Conservation (phyloP, 2,797 vertebrate genomes). For the Myripristis jacobus region DNA sequence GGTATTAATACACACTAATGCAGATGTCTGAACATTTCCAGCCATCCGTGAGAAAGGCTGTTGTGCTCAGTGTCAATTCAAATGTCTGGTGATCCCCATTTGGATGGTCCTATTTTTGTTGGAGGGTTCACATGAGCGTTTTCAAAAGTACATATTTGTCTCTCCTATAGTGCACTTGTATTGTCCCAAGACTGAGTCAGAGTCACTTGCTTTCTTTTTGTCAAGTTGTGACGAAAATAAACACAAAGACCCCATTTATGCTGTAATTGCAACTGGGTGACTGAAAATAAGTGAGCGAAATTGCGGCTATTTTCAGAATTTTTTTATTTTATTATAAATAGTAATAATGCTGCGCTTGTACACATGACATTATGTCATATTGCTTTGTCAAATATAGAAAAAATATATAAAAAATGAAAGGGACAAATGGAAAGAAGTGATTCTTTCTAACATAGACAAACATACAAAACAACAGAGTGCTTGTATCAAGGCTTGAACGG, state of each 20-base stretch:
- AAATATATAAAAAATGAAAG: slow-evolving; percentile 78
- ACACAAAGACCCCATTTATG: slow-evolving; percentile 68
- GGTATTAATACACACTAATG: slow-evolving; percentile 74
- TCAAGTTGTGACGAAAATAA: slow-evolving; percentile 44
- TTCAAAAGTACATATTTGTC: slow-evolving; percentile 76
- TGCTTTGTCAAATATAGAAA: slow-evolving; percentile 81
- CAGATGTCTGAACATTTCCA: slow-evolving; percentile 62
- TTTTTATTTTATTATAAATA: slow-evolving; percentile 95
- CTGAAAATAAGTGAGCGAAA: slow-evolving; percentile 21
- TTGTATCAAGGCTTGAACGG: slow-evolving; percentile 65
- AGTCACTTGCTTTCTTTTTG: slow-evolving; percentile 39
- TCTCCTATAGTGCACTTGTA: slow-evolving; percentile 41
- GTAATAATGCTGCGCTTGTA: slow-evolving; percentile 95
- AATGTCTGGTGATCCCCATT: slow-evolving; percentile 72
- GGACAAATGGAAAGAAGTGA: slow-evolving; percentile 77
- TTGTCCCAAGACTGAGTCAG: slow-evolving; percentile 47
- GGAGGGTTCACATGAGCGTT: slow-evolving; percentile 66
- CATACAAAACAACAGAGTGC: slow-evolving; percentile 79
- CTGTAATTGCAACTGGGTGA: background rate
- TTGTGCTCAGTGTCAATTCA: slow-evolving; percentile 71
- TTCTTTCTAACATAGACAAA: slow-evolving; percentile 83
- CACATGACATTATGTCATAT: slow-evolving; percentile 89
- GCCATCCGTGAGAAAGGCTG: slow-evolving; percentile 69
- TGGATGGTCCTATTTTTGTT: slow-evolving; percentile 69
- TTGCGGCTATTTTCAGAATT: slow-evolving; percentile 61